These are phyloP conservation scores for Hemichromis elongatus DNA, from an alignment of 2,113 vertebrate genomes.

Conservation along the genomic window DNA sequence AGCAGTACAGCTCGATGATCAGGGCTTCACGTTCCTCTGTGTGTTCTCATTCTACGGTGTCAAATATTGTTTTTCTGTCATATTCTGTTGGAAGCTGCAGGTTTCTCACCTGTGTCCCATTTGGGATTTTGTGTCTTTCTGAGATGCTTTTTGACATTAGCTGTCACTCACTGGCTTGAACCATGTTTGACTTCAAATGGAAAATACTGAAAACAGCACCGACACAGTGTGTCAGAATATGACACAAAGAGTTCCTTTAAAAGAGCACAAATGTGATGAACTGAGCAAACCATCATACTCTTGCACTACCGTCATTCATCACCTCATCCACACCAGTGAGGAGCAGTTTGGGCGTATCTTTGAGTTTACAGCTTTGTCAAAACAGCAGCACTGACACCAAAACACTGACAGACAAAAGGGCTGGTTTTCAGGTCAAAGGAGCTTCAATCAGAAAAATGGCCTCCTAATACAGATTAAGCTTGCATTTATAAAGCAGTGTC, in stretches of 20 bases:
- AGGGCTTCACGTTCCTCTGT: neutral
- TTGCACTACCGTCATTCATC: neutral
- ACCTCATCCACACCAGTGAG: accelerated
- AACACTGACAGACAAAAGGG: neutral
- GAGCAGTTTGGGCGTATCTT: neutral
- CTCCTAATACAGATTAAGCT: neutral
- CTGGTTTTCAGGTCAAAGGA: neutral
- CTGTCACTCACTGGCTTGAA: too few species aligned
- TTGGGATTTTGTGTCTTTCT: neutral
- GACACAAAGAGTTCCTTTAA: neutral
- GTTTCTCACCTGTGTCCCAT: accelerated
- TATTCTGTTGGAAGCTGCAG: accelerated
- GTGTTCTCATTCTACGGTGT: neutral
- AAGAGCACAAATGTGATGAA: neutral
- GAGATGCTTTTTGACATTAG: neutral
- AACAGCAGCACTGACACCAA: neutral
- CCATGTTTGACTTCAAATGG: neutral
- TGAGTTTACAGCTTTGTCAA: neutral
- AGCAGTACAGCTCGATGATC: neutral
- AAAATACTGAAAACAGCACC: neutral
- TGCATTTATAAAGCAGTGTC: neutral
- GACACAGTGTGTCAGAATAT: neutral
- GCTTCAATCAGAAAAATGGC: neutral
- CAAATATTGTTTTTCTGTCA: neutral
- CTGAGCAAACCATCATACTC: neutral